Evolutionary conservation across 2,113 vertebrate species (phyloP).

Genomic region (Okapia johnstoni): DNA sequence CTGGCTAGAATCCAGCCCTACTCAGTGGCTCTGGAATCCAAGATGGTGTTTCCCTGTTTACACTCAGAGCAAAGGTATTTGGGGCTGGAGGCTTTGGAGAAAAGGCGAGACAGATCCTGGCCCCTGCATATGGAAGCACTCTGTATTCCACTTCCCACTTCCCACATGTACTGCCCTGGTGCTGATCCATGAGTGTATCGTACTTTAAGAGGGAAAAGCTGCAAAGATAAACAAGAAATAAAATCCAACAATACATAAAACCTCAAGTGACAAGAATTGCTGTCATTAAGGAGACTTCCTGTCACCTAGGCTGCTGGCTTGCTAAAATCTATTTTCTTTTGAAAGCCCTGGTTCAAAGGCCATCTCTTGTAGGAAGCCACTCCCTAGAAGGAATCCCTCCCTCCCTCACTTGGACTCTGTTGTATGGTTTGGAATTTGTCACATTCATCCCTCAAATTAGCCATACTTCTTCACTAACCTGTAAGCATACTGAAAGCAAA

Average conservation of each 20-base stretch:
- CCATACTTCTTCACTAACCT: not conserved
- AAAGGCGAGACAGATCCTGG: not conserved
- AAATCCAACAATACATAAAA: not conserved
- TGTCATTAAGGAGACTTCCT: not conserved
- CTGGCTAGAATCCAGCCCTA: not conserved
- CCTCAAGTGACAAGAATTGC: not conserved
- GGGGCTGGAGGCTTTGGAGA: not conserved
- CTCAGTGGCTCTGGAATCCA: not conserved
- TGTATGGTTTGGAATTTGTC: not conserved
- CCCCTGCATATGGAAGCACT: not conserved
- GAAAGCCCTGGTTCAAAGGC: not conserved
- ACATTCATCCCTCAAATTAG: not conserved
- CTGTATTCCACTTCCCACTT: not conserved
- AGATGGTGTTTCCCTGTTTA: not conserved
- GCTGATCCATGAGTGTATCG: not conserved
- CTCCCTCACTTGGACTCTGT: not conserved
- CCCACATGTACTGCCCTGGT: not conserved
- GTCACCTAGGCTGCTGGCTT: not conserved
- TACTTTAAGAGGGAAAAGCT: not conserved
- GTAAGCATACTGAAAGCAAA: not conserved
- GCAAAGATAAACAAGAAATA: not conserved
- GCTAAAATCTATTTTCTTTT: not conserved
- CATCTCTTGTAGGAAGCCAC: not conserved
- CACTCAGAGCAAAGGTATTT: not conserved
- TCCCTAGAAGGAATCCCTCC: not conserved